A percentile compares a stretch with the other conserved stretches of the same genome.
Evolutionary conservation across 2,113 vertebrate genomes (phyloP).

Genomic region (Orycteropus afer): DNA sequence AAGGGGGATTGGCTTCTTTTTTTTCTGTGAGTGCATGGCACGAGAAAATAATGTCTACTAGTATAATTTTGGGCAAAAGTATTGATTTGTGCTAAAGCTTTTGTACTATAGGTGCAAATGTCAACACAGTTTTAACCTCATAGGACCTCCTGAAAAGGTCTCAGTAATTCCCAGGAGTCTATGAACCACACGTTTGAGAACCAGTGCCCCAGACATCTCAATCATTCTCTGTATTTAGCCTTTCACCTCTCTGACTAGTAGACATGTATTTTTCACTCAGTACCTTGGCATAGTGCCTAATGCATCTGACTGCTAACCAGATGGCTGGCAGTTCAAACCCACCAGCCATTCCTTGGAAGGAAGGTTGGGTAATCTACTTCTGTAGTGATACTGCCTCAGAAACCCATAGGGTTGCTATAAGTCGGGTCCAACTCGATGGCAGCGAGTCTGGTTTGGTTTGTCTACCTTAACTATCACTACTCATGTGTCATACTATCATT

Average conservation of each 20-base stretch:
- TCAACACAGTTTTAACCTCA: neutral
- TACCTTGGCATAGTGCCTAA: no score
- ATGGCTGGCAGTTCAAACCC: no score
- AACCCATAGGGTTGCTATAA: no score
- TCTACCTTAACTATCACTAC: neutral
- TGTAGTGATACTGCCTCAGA: no score
- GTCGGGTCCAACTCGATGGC: no score
- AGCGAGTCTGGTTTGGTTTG: no score
- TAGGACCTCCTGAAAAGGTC: neutral
- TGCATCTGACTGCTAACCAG: no score
- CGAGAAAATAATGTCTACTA: neutral
- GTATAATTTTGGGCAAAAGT: neutral
- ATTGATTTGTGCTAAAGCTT: neutral
- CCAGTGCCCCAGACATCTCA: neutral
- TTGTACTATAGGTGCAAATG: neutral
- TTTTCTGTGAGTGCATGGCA: neutral
- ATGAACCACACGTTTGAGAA: slow-evolving; percentile 8
- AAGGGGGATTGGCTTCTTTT: neutral
- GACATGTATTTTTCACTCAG: neutral
- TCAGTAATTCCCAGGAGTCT: neutral
- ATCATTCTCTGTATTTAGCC: neutral
- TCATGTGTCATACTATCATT: neutral
- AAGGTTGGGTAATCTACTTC: no score
- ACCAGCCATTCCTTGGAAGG: no score
- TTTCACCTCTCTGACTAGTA: neutral